Percentiles rank a stretch among this genome's conserved stretches.
Evolutionary conservation across 2,113 vertebrate genomes (phyloP).

Genomic region (Climacteris rufus): DNA sequence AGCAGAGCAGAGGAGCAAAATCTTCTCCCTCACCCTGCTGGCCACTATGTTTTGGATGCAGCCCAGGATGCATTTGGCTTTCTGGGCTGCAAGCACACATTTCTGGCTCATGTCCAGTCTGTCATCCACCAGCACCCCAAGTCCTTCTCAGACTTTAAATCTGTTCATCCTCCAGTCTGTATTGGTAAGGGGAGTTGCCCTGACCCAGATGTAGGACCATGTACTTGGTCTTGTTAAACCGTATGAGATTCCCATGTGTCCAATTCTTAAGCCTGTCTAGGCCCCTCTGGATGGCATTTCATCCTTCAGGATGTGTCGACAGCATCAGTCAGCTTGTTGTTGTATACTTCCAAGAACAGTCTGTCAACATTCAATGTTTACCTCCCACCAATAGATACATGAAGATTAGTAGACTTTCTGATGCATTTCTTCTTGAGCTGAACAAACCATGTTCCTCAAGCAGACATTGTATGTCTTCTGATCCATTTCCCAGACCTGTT

Average conservation of each 20-base stretch:
- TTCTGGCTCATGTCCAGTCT: neutral
- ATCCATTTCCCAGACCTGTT: neutral
- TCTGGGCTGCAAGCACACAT: neutral
- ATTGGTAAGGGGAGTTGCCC: neutral
- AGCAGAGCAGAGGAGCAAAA: neutral
- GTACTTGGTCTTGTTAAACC: neutral
- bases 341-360: neutral
- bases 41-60: rapidly evolving
- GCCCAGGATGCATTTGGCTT: no score
- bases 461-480: neutral
- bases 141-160: neutral
- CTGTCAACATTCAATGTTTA: neutral
- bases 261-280: neutral
- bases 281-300: neutral
- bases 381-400: neutral
- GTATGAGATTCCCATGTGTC: neutral
- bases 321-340: neutral
- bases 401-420: neutral
- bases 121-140: neutral
- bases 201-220: neutral
- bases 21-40: neutral
- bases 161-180: neutral
- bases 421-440: neutral
- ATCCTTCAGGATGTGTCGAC: neutral
- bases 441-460: neutral